Base-by-base conservation (phyloP, 92 coral and sea anemone species). In the Montipora capitata region DNA sequence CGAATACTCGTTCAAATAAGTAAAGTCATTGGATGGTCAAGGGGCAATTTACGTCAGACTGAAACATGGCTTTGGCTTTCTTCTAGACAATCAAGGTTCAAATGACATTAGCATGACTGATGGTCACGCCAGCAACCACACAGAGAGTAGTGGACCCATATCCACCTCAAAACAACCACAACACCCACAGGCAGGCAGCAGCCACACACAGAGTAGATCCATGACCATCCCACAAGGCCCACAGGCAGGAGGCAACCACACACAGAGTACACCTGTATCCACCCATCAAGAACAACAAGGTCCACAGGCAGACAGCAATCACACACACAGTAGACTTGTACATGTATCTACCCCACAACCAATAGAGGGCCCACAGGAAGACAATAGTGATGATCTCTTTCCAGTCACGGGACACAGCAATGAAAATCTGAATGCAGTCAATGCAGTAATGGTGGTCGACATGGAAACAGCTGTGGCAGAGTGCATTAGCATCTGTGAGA, bases 21-120 rank as follows among this genome's bases (percentile, higher is more conserved):
- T 89, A 10, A 92, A 79, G 56, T 92, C 89, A 40, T 40, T 91
- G 76, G 92, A 92, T 14, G 94, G 92, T 17, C 86, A 91, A 79
- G 94, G 94, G 65, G 76, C 86, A 86, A 68, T 40, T 68, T 68
- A 68, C 44, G 14, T 68, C 49, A 68, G 72, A 68, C 72, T 68
- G 72, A 38, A 68, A 68, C 72, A 68, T 68, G 72, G 72, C 43
- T 68, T 68, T 68, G 42, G 72, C 42, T 68, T 68, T 68, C 43
- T 68, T 11, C 72, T 68, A 38, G 72, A 68, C 42, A 68, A 68
- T 68, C 72, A 68, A 68, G 72, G 72, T 12, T 68, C 49, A 68
- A 45, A 68, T 68, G 39, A 27, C 40, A 68, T 38, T 68, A 10
- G 48, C 72, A 10, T 68, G 16, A 20, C 40, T 35, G 72, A 68